Conservation (phyloP, 2,797 vertebrate species). For the Lagocephalus sceleratus region DNA sequence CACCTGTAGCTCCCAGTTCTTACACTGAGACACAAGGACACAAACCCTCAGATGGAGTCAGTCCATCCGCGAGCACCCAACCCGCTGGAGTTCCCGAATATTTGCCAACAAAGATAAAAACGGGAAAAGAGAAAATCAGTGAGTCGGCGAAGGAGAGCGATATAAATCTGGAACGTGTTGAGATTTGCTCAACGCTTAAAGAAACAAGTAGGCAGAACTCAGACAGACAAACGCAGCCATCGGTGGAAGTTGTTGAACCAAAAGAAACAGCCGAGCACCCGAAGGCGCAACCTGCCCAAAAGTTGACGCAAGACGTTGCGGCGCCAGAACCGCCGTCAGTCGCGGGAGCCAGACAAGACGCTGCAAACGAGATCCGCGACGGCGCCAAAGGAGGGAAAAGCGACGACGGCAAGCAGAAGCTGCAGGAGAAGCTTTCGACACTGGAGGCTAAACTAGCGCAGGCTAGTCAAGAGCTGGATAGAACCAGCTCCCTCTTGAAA, state of each 20-base stretch:
- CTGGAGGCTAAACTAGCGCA: conserved; percentile 82
- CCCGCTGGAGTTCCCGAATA: conserved; percentile 30
- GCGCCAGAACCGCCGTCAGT: conserved; percentile 40
- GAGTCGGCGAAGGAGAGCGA: conserved; percentile 26
- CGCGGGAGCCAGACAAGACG: conserved; percentile 34
- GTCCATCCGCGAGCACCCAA: conserved; percentile 43
- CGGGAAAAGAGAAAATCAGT: conserved; percentile 26
- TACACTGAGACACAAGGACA: conserved; percentile 37
- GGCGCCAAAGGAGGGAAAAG: conserved; percentile 23
- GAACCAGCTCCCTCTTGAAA: conserved; percentile 74
- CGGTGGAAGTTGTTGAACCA: conserved; percentile 52
- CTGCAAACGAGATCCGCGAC: conserved; percentile 26
- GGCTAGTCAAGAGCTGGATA: conserved; percentile 81
- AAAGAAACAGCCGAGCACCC: conserved; percentile 39
- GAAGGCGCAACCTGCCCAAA: conserved; percentile 41
- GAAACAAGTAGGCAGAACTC: conserved; percentile 19
- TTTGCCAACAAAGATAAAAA: conserved; percentile 24
- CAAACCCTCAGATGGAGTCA: conserved; percentile 47
- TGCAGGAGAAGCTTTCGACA: conserved; percentile 78
- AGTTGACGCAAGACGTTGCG: conserved; percentile 33
- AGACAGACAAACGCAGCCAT: conserved; percentile 29
- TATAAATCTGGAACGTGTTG: conserved; percentile 8
- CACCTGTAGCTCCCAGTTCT: conserved; percentile 13
- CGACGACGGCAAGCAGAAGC: conserved; percentile 38
- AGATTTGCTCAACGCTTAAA: conserved; percentile 19